Evolutionary conservation across 2,113 vertebrate genomes (phyloP), one percentile per base, ranked within the genome.

Genomic region (Heterocephalus glaber): DNA sequence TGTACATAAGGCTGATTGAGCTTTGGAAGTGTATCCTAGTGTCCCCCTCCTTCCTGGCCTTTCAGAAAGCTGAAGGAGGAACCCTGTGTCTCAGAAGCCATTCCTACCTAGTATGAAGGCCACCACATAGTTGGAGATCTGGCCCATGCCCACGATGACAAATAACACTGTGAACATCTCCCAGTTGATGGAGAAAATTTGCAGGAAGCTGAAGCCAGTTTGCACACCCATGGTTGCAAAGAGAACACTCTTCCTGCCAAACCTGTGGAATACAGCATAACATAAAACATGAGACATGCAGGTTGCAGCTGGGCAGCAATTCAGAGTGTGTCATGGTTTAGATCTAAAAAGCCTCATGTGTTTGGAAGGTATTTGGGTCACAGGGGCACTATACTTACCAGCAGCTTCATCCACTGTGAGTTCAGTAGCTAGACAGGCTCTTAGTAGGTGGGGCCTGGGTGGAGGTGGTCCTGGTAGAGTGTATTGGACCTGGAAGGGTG

Each of bases 21-120:
- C 38, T 82, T 22, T 49, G 49, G 52, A 77, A 76, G 41, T 66
- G 38, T 12, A 60, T 70, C 4, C 41, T n/a, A 7, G 38, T 4
- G 1, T 3, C 7, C 7, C 16, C 26, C 22, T 56, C 41, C 77
- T 85, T 17, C 65, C 0, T 9, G 54, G 74, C 56, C 49, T 95
- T 82, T 72, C 66, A 49, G 63, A 90, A 47, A 30, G 68, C 7
- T 35, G 12, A 12, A 61, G 35, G 66, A 95, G 66, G 54, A 76
- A n/a, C 22, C 47, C 7, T 2, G 5, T 2, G 13, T 19, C 7
- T 61, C n/a, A 35, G 47, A 95, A 95, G 83, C 17, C 89, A 61
- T 56, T 85, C 98, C 82, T 99, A 99, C 99, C 99, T 96, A 99
- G 98, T 76, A 99, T 99, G 98, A 99, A 99, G 86, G 99, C 99